Conservation (phyloP, 2,113 vertebrate species). For the Ageneiosus marmoratus region DNA sequence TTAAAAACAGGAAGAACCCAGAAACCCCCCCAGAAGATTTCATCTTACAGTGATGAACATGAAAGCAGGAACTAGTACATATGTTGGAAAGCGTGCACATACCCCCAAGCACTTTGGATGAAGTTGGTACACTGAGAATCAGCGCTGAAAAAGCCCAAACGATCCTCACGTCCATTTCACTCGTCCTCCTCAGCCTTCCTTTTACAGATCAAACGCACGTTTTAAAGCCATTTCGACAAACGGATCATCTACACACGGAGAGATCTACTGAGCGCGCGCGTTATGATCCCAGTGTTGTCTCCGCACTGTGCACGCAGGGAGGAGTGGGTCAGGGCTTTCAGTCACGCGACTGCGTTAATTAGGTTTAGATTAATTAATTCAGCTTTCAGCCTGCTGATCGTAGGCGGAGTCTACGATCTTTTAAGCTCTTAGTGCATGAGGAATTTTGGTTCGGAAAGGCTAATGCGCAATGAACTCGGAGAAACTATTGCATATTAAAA, state of each 20-base stretch:
- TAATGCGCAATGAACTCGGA: no score
- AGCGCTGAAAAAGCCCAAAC: conserved; percentile 29
- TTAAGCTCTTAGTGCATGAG: background rate
- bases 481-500: background rate
- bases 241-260: background rate
- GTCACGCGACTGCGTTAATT: background rate
- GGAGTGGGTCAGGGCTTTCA: background rate
- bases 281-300: background rate
- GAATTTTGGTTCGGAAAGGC: background rate
- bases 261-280: background rate
- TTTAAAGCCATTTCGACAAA: background rate
- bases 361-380: background rate
- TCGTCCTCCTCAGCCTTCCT: conserved; percentile 24
- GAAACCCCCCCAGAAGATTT: background rate
- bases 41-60: background rate
- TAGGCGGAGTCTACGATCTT: conserved; percentile 11
- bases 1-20: background rate
- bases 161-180: conserved; percentile 52
- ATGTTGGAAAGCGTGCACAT: conserved; percentile 20
- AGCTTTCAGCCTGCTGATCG: background rate
- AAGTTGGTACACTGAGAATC: conserved; percentile 36
- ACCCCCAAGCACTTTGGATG: conserved; percentile 52
- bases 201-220: background rate
- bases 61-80: background rate
- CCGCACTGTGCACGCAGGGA: background rate